Conservation (phyloP, 2,888 invertebrate genomes). For the Coleophora deauratella region DNA sequence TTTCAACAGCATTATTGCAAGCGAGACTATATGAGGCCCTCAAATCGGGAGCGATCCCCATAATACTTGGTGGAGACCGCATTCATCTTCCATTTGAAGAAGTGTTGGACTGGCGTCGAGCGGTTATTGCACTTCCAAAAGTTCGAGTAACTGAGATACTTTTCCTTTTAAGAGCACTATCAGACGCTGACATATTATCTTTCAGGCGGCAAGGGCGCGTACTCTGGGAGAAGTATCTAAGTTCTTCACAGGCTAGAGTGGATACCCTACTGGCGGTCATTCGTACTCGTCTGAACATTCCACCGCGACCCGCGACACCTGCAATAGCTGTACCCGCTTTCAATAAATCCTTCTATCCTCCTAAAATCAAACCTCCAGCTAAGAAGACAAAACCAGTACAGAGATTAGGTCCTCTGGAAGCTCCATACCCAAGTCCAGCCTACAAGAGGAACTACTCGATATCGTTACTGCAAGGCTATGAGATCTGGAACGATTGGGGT, state of each 20-base stretch:
- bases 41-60: constrained; percentile 91
- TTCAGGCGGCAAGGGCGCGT: constrained; percentile 91
- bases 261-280: constrained; percentile 88
- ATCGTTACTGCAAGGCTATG: constrained; percentile 81
- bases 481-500: constrained; percentile 92
- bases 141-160: constrained; percentile 92
- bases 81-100: constrained; percentile 87
- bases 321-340: constrained; percentile 86
- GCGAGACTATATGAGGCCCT: constrained; percentile 90
- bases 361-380: constrained; percentile 84
- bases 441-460: constrained; percentile 91
- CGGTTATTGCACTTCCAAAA: constrained; percentile 80
- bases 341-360: constrained; percentile 87
- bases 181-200: constrained; percentile 87
- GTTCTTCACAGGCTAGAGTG: constrained; percentile 88
- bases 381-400: constrained; percentile 92
- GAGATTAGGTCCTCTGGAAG: constrained; percentile 94
- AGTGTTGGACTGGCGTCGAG: constrained; percentile 84
- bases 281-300: constrained; percentile 88
- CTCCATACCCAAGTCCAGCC: constrained; percentile 90
- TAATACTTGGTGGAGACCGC: constrained; percentile 88
- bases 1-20: constrained; percentile 83
- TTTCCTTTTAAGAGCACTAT: constrained; percentile 88
- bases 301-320: constrained; percentile 84
- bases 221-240: constrained; percentile 93